These are phyloP conservation scores for Leptinotarsa peninsularis DNA, from an alignment of 2,888 invertebrate species.

Conservation along the genomic window DNA sequence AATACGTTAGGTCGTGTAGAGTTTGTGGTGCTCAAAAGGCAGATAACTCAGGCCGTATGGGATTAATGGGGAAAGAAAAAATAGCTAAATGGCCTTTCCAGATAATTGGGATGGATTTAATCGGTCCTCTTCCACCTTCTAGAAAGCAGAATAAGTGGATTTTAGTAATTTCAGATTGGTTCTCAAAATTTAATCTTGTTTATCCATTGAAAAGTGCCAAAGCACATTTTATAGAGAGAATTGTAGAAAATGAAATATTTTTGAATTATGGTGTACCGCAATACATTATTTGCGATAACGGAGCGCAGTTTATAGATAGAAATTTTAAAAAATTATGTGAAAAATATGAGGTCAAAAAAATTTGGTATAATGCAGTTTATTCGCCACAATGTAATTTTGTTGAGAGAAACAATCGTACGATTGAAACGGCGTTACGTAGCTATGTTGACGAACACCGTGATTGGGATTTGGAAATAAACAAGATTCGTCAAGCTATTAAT, in stretches of 20 bases:
- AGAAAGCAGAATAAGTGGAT: neutral
- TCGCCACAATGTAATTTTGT: slow-evolving; percentile 1
- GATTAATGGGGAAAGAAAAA: neutral
- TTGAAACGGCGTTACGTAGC: neutral
- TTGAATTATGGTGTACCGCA: neutral
- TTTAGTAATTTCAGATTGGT: slow-evolving; percentile 13
- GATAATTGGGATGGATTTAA: slow-evolving; percentile 4
- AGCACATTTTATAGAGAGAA: slow-evolving; percentile 5
- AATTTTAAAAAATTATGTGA: slow-evolving; percentile 4
- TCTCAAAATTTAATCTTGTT: neutral
- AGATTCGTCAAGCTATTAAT: neutral
- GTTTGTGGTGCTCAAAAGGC: neutral
- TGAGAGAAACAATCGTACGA: neutral
- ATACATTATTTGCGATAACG: slow-evolving; percentile 7
- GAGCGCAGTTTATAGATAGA: neutral
- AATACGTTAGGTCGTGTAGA: neutral
- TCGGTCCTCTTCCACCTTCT: neutral
- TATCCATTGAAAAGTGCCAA: neutral
- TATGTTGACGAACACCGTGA: neutral
- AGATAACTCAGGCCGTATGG: neutral
- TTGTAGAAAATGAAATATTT: neutral
- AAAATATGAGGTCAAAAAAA: slow-evolving; percentile 3
- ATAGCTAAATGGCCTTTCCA: neutral
- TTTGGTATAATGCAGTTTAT: slow-evolving; percentile 8
- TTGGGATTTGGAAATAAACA: neutral